A percentile compares a stretch with the other conserved stretches of the same genome.
Conservation (phyloP, 2,888 invertebrate genomes). For the Drymonia ruficornis region DNA sequence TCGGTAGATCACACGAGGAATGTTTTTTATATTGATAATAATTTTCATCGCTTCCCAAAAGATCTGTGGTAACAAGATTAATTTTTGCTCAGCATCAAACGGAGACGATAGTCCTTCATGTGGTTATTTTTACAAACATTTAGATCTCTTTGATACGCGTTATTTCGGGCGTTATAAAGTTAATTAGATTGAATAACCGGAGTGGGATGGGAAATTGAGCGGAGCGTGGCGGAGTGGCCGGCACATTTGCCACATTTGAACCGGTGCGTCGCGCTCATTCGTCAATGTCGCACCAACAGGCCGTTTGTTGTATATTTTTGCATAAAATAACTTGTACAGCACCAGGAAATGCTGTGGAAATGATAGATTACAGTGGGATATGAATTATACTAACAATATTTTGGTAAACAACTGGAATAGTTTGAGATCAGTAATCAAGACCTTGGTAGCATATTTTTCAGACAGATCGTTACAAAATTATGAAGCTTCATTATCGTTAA, state of each 20-base stretch:
- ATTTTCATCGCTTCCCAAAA: background rate
- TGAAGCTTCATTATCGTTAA: no score
- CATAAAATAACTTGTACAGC: conserved; percentile 61
- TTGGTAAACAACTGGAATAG: background rate
- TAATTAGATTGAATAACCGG: conserved; percentile 46
- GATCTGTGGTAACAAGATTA: background rate
- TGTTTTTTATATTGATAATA: no score
- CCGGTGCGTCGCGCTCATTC: conserved; percentile 49
- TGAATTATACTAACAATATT: conserved; percentile 12
- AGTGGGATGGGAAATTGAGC: conserved; percentile 61
- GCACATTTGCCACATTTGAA: conserved; percentile 45
- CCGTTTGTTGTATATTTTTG: conserved; percentile 70
- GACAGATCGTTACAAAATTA: no score
- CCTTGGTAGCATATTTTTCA: no score
- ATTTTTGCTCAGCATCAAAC: conserved; percentile 29
- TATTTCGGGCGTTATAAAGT: conserved; percentile 38
- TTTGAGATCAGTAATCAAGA: no score
- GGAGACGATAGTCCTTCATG: conserved; percentile 25
- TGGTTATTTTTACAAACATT: conserved; percentile 40
- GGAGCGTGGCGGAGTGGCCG: conserved; percentile 32
- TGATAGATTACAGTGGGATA: conserved; percentile 35
- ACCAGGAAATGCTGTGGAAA: conserved; percentile 46
- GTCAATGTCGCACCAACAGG: conserved; percentile 63
- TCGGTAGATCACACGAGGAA: background rate
- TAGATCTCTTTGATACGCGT: conserved; percentile 36